phyloP scores from a whole-genome alignment of 2,797 vertebrate species.

The Aeoliscus strigatus region DNA sequence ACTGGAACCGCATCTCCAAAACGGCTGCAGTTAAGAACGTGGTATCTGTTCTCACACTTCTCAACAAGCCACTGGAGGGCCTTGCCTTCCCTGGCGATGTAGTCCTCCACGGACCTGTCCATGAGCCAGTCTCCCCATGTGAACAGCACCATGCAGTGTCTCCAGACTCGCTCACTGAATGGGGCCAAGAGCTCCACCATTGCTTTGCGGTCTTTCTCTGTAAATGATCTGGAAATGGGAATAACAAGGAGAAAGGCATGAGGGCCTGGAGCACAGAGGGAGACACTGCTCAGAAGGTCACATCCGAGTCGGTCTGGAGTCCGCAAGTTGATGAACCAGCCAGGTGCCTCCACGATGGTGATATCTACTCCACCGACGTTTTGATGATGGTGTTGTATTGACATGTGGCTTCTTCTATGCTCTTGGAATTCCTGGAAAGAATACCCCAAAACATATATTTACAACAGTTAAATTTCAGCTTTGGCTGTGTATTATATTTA shows the following conservation, averaged over 20 bases:
- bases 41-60: constrained; percentile 38
- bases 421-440: constrained; percentile 18
- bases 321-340: constrained; percentile 18
- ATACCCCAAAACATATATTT: background rate
- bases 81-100: constrained; percentile 36
- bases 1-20: background rate
- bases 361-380: constrained; percentile 2
- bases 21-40: background rate
- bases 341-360: constrained; percentile 32
- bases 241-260: constrained; percentile 47
- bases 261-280: constrained; percentile 35
- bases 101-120: constrained; percentile 29
- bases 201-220: constrained; percentile 26
- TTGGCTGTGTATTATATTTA: constrained; percentile 4
- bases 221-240: constrained; percentile 33
- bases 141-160: constrained; percentile 46
- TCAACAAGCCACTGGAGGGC: constrained; percentile 27
- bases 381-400: constrained; percentile 10
- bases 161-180: constrained; percentile 41
- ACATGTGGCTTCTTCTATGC: background rate
- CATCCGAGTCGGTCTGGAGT: background rate
- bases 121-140: constrained; percentile 30
- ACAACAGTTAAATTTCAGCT: background rate
- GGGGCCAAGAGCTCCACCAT: constrained; percentile 23
- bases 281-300: constrained; percentile 29